These are phyloP conservation scores for Elaeidobius kamerunicus DNA, from an alignment of 2,888 invertebrate genomes.

Conservation along the genomic window DNA sequence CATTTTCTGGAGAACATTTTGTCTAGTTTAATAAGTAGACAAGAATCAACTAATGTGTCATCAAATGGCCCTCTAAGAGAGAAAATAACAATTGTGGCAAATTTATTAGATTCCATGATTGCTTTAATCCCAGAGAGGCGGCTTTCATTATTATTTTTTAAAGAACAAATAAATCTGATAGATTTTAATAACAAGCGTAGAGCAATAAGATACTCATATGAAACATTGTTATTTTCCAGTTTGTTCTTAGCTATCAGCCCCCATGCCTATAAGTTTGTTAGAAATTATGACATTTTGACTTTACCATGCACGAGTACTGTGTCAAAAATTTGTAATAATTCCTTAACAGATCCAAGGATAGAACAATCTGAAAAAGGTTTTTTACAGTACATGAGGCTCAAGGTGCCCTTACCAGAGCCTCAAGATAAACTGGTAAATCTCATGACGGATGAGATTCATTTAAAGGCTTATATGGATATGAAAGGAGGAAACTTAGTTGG, in stretches of 20 bases:
- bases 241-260: conserved; percentile 24
- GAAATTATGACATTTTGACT: conserved; percentile 19
- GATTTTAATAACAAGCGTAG: neutral
- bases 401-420: neutral
- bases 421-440: conserved; percentile 24
- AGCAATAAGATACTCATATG: neutral
- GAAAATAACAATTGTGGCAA: too few species aligned
- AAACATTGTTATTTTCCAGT: conserved; percentile 1
- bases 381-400: neutral
- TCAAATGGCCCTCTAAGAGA: neutral
- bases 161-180: neutral
- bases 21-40: neutral
- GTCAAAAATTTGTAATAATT: conserved; percentile 7
- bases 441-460: conserved; percentile 33
- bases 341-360: neutral
- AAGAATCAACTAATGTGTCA: neutral
- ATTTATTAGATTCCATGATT: too few species aligned
- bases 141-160: neutral
- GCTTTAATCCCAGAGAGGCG: too few species aligned
- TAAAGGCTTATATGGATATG: conserved; percentile 32
- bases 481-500: conserved; percentile 29
- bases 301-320: conserved; percentile 25
- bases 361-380: neutral
- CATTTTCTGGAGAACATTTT: neutral
- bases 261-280: conserved; percentile 30